Percentiles rank a stretch among this genome's conserved stretches.
phyloP scores from a whole-genome alignment of 2,797 vertebrate species.

The Falco peregrinus region DNA sequence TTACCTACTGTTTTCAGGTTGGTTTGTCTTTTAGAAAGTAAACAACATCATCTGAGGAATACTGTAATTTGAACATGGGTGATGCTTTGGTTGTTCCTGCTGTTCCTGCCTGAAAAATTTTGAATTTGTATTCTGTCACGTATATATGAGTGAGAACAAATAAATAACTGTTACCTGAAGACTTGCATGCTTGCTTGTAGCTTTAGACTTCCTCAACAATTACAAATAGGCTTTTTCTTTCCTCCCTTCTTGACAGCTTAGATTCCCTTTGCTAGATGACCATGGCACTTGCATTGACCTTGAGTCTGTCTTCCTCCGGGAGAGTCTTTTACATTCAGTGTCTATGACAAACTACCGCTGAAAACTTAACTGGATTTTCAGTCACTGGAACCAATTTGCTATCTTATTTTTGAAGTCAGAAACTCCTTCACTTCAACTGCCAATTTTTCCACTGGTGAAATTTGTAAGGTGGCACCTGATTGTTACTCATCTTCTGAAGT shows the following conservation, averaged over 20 bases:
- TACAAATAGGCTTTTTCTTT: neutral
- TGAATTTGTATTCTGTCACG: neutral
- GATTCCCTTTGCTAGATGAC: conserved; percentile 5
- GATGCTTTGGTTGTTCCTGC: neutral
- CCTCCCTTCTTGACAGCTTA: neutral
- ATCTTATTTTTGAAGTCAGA: neutral
- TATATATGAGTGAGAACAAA: neutral
- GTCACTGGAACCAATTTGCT: neutral
- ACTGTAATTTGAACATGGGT: neutral
- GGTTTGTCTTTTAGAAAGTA: neutral
- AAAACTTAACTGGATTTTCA: neutral
- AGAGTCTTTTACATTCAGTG: neutral
- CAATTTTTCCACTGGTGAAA: neutral
- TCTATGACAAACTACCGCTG: neutral
- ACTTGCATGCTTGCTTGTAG: neutral
- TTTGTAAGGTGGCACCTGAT: neutral
- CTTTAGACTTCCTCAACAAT: neutral
- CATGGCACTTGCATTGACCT: neutral
- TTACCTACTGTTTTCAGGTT: neutral
- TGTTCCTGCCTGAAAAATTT: neutral
- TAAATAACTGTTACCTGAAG: neutral
- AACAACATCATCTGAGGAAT: neutral
- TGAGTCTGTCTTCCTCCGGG: neutral
- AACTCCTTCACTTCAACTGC: neutral
- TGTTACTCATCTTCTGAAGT: neutral